phyloP scores from a whole-genome alignment of 37 sponge, comb jelly and placozoan species.

The Eunapius fragilis region DNA sequence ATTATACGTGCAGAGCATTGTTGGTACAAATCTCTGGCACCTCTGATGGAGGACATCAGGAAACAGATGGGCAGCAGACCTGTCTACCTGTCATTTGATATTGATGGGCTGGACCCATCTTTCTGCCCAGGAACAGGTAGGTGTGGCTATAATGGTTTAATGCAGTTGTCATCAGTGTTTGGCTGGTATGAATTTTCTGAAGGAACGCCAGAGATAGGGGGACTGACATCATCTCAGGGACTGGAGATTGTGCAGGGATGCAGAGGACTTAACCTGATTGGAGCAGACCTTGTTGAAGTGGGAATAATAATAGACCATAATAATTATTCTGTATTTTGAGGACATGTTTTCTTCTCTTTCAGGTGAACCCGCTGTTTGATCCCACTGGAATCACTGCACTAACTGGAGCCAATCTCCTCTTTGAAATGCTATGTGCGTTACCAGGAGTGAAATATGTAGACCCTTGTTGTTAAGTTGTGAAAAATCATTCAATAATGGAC shows the following conservation, averaged over 20 bases:
- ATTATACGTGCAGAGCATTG: constrained; percentile 45
- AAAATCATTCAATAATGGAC: no score
- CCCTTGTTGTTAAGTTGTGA: neutral
- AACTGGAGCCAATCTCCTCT: constrained; percentile 73
- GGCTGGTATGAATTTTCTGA: neutral
- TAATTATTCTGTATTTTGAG: neutral
- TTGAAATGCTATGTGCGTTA: constrained; percentile 79
- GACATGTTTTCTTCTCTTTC: neutral
- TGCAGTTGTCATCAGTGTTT: neutral
- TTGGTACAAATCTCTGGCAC: constrained; percentile 59
- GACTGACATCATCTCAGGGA: constrained; percentile 67
- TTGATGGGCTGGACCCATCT: constrained; percentile 79
- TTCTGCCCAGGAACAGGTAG: constrained; percentile 80
- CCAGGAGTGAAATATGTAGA: constrained; percentile 65
- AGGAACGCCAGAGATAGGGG: constrained; percentile 84
- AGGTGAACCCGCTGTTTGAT: constrained; percentile 81
- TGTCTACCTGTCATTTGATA: constrained; percentile 73
- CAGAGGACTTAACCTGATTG: constrained; percentile 71
- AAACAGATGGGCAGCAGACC: constrained; percentile 43
- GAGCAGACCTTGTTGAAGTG: constrained; percentile 81
- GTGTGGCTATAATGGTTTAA: neutral
- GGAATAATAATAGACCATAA: neutral
- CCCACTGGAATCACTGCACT: constrained; percentile 54
- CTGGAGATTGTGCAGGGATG: constrained; percentile 64
- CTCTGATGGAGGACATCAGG: constrained; percentile 64